These are phyloP conservation scores for Drosophila hawaiiensis DNA, from an alignment of 2,888 invertebrate genomes.

Conservation along the genomic window DNA sequence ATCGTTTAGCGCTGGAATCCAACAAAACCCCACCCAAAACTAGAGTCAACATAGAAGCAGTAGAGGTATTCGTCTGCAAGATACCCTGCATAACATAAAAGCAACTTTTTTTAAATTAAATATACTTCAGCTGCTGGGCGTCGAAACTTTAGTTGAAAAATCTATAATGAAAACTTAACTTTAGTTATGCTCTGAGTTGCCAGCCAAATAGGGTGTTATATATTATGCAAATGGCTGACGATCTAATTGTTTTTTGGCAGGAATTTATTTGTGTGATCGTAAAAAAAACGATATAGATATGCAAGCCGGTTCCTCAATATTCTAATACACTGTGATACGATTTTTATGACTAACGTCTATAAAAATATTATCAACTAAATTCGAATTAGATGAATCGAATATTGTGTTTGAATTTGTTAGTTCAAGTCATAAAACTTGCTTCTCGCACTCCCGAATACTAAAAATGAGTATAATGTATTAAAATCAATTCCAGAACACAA, in stretches of 20 bases:
- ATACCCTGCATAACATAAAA: constrained; percentile 26
- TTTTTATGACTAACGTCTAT: constrained; percentile 48
- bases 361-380: constrained; percentile 70
- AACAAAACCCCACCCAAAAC: constrained; percentile 29
- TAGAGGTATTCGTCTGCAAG: neutral
- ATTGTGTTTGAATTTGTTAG: constrained; percentile 46
- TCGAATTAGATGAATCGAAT: constrained; percentile 65
- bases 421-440: constrained; percentile 60
- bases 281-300: constrained; percentile 55
- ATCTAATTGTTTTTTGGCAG: constrained; percentile 46
- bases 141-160: neutral
- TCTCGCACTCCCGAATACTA: constrained; percentile 48
- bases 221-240: constrained; percentile 64
- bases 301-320: constrained; percentile 38
- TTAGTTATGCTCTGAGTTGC: neutral
- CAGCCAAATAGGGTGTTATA: constrained; percentile 14
- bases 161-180: neutral
- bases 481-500: constrained; percentile 47
- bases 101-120: neutral
- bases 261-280: constrained; percentile 57
- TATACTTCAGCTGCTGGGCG: neutral
- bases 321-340: constrained; percentile 32
- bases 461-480: constrained; percentile 35
- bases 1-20: constrained; percentile 68
- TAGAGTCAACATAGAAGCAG: neutral